Conservation (phyloP, 2,797 vertebrate genomes). For the Crenichthys baileyi region DNA sequence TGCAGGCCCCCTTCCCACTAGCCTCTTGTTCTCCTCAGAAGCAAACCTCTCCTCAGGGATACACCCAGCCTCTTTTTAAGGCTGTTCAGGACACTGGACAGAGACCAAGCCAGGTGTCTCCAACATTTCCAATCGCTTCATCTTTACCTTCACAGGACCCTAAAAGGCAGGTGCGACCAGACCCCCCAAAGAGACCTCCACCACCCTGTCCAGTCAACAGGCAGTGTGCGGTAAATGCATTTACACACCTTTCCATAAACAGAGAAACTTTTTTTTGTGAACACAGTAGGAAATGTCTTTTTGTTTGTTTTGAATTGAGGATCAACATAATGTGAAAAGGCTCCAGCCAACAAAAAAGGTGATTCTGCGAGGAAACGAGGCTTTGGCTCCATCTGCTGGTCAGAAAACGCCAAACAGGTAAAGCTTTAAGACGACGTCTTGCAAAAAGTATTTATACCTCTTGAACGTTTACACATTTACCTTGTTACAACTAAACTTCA, state of each 20-base stretch:
- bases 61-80: conserved; percentile 15
- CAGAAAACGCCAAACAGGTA: conserved; percentile 71
- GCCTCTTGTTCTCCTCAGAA: conserved; percentile 22
- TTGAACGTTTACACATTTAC: neutral
- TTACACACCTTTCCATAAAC: neutral
- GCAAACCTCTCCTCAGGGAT: conserved; percentile 62
- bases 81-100: neutral
- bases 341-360: conserved; percentile 24
- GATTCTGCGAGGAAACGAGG: conserved; percentile 54
- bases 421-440: neutral
- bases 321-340: conserved; percentile 35
- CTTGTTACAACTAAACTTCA: neutral
- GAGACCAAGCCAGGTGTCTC: conserved; percentile 46
- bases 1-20: conserved; percentile 49
- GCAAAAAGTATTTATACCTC: neutral
- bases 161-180: conserved; percentile 57
- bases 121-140: conserved; percentile 38
- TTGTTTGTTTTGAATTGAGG: conserved; percentile 32
- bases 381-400: conserved; percentile 74
- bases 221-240: conserved; percentile 74
- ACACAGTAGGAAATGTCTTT: neutral
- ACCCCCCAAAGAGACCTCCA: conserved; percentile 88
- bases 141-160: conserved; percentile 37
- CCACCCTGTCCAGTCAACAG: conserved; percentile 86
- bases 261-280: neutral